Evolutionary conservation across 2,113 vertebrate species (phyloP).

Genomic region (Capreolus pygargus): DNA sequence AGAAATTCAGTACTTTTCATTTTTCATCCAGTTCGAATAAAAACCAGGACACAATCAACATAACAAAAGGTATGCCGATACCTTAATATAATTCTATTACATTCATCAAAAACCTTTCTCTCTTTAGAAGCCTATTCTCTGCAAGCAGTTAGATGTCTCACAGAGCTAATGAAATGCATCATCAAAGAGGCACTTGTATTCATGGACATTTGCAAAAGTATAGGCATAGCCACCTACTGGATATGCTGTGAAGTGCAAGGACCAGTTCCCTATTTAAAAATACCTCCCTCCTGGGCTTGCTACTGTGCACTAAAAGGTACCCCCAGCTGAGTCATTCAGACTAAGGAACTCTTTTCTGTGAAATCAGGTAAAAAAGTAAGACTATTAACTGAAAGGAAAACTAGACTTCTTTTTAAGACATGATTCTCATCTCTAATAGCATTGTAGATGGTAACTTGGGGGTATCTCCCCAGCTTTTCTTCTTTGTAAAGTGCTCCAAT

Average conservation of each 20-base stretch:
- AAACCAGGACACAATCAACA: conserved; percentile 55
- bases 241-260: background rate
- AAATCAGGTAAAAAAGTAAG: background rate
- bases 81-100: conserved; percentile 48
- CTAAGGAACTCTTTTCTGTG: background rate
- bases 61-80: conserved; percentile 53
- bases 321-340: background rate
- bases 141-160: conserved; percentile 21
- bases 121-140: conserved; percentile 35
- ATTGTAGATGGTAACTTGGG: background rate
- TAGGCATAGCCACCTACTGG: conserved; percentile 11
- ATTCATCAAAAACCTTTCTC: conserved; percentile 51
- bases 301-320: background rate
- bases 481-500: background rate
- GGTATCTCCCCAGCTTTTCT: background rate
- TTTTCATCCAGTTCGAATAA: conserved; percentile 47
- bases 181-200: background rate
- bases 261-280: background rate
- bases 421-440: background rate
- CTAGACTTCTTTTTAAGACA: background rate
- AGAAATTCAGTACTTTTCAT: conserved; percentile 43
- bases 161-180: conserved; percentile 45
- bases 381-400: background rate
- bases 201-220: background rate
- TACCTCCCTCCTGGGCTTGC: background rate